These are phyloP conservation scores for Heterodera carotae DNA, from an alignment of 1,140 invertebrate genomes.

Conservation along the genomic window DNA sequence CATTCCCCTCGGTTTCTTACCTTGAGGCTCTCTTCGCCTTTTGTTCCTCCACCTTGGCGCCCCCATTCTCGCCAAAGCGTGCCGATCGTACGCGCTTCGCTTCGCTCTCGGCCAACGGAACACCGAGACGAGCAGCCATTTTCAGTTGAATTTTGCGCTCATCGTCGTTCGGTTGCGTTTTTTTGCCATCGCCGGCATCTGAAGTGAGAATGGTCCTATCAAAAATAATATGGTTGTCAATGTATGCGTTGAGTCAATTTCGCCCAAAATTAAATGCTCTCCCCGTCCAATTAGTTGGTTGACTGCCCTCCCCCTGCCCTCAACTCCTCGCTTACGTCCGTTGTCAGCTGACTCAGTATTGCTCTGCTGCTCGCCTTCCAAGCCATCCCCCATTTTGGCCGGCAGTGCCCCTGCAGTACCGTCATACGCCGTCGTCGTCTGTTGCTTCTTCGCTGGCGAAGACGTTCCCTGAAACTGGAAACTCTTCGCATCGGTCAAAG, in stretches of 20 bases:
- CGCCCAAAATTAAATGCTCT: too few species aligned
- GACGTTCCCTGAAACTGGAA: background rate
- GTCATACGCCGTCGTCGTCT: background rate
- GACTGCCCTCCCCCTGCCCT: background rate
- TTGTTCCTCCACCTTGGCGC: constrained; percentile 10
- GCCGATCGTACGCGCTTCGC: background rate
- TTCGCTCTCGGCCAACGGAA: constrained; percentile 5
- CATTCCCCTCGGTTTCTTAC: background rate
- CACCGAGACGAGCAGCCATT: constrained; percentile 14
- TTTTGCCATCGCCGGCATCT: background rate
- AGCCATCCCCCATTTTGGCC: background rate
- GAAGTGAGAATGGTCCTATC: background rate
- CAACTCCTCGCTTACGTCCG: background rate
- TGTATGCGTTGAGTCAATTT: too few species aligned
- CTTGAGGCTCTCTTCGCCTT: constrained; percentile 24
- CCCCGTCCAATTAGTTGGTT: too few species aligned
- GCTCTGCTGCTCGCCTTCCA: background rate
- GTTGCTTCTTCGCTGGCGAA: background rate
- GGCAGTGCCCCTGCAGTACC: background rate
- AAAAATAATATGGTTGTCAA: background rate
- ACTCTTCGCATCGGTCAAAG: constrained; percentile 3
- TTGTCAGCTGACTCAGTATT: background rate
- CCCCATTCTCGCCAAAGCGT: constrained; percentile 12
- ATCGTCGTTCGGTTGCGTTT: background rate
- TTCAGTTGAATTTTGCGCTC: constrained; percentile 15